Conservation (phyloP, 2,888 invertebrate species). For the Drosophila leonis region DNA sequence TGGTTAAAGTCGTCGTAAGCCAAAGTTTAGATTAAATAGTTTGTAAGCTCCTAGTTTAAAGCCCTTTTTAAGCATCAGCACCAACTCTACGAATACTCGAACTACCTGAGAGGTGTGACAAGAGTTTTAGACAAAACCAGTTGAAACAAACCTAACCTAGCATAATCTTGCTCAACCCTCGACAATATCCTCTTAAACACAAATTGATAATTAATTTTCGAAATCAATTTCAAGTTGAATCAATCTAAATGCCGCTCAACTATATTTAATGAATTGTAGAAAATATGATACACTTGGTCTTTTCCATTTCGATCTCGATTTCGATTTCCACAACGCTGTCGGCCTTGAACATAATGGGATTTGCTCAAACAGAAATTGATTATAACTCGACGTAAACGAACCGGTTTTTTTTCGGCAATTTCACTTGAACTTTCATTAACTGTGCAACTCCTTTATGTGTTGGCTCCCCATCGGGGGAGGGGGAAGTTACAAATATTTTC, state of each 20-base stretch:
- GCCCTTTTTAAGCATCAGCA: neutral
- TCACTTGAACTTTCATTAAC: conserved; percentile 78
- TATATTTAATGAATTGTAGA: conserved; percentile 30
- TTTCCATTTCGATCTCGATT: conserved; percentile 40
- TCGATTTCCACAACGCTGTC: conserved; percentile 41
- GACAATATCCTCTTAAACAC: neutral
- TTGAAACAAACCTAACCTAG: neutral
- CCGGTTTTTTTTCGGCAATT: conserved; percentile 65
- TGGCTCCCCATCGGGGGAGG: conserved; percentile 16
- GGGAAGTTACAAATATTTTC: conserved; percentile 38
- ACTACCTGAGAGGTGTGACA: neutral
- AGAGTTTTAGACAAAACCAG: neutral
- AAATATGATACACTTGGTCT: conserved; percentile 20
- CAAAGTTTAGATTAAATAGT: too few relatives aligned
- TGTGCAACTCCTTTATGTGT: conserved; percentile 48
- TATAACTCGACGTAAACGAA: conserved; percentile 56
- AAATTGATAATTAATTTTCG: neutral
- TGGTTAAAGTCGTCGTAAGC: too few relatives aligned
- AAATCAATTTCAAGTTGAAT: neutral
- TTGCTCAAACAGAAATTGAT: conserved; percentile 38
- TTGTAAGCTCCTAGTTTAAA: neutral
- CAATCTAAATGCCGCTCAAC: conserved; percentile 1
- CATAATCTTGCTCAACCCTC: neutral
- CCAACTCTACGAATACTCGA: neutral
- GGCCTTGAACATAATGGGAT: conserved; percentile 75